Evolutionary conservation across 2,113 vertebrate species (phyloP).

Genomic region (Rallus limicola): DNA sequence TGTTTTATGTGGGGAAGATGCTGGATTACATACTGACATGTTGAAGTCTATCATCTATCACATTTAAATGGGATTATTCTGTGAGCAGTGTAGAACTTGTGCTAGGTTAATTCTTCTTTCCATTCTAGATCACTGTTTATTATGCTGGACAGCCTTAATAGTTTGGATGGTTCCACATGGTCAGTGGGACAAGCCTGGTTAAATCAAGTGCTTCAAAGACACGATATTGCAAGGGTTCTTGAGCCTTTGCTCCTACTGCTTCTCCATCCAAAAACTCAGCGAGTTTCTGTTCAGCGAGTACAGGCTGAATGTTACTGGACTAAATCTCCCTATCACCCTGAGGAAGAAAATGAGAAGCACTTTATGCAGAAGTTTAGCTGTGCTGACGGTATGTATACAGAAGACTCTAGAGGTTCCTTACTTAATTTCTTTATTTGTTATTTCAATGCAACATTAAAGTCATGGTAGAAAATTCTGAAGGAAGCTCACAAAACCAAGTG

Average conservation of each 20-base stretch:
- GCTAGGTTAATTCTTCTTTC: neutral
- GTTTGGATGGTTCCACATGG: slow-evolving; percentile 92
- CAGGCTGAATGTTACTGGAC: slow-evolving; percentile 91
- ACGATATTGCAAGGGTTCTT: slow-evolving; percentile 95
- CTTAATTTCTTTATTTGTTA: neutral
- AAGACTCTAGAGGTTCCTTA: neutral
- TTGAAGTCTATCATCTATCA: neutral
- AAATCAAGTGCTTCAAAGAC: slow-evolving; percentile 96
- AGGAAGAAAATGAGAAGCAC: slow-evolving; percentile 77
- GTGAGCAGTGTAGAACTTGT: neutral
- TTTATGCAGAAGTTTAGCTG: slow-evolving; percentile 83
- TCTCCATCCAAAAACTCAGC: slow-evolving; percentile 96
- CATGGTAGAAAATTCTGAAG: neutral
- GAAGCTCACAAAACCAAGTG: neutral
- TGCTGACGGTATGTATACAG: slow-evolving; percentile 79
- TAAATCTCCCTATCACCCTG: slow-evolving; percentile 71
- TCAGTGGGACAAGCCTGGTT: slow-evolving; percentile 96
- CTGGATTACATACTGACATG: neutral
- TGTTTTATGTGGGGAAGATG: neutral
- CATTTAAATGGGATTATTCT: neutral
- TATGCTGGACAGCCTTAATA: slow-evolving; percentile 96
- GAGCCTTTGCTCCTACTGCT: slow-evolving; percentile 93
- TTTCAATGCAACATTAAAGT: neutral
- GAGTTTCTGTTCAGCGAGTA: slow-evolving; percentile 95
- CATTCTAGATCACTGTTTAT: slow-evolving; percentile 91